Evolutionary conservation across 1,140 invertebrate genomes (phyloP), one percentile per base, ranked within the genome.

Genomic region (Dinoponera quadriceps): DNA sequence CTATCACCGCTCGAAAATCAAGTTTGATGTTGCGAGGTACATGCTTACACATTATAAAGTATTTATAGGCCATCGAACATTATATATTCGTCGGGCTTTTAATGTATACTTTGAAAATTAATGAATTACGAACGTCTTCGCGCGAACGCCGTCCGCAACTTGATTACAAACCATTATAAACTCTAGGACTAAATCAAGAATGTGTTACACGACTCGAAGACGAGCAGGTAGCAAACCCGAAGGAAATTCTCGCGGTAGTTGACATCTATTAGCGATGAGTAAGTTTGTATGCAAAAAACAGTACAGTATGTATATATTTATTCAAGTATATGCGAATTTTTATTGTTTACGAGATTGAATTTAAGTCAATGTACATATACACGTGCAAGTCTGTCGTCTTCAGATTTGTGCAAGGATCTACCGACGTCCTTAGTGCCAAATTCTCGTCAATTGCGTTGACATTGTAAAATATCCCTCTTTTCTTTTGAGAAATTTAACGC

Each of bases 1-100:
- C 57, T 83, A 69, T 84, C 85, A 84, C 25, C 71, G 25, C 57
- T 80, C 55, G 55, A 59, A 69, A 66, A 77, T 66, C 60, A 77
- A 77, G 62, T 77, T 71, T 80, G 25, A 48, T 82, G 55, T 82
- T 72, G 69, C 57, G 66, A 82, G 66, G 78, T 72, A 82, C 54
- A 65, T 57, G 44, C 38, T 72, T 86, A 82, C 27, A 69, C 14
- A 44, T 69, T 69, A 59, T 72, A 73, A 82, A 60, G 20, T 73
- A 71, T 27, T 33, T 82, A 22, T 86, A 87, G 85, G 85, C 85
- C 85, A 87, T 68, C 77, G 44, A 18, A 51, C 66, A 44, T 71
- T 73, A 29, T 75, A 3, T 7, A 0, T 49, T 48, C 18, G 14
- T 51, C 55, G 62, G 59, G 55, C 69, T 75, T 85, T 85, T 29